Evolutionary conservation across 2,797 vertebrate genomes (phyloP).

Genomic region (Anas georgica): DNA sequence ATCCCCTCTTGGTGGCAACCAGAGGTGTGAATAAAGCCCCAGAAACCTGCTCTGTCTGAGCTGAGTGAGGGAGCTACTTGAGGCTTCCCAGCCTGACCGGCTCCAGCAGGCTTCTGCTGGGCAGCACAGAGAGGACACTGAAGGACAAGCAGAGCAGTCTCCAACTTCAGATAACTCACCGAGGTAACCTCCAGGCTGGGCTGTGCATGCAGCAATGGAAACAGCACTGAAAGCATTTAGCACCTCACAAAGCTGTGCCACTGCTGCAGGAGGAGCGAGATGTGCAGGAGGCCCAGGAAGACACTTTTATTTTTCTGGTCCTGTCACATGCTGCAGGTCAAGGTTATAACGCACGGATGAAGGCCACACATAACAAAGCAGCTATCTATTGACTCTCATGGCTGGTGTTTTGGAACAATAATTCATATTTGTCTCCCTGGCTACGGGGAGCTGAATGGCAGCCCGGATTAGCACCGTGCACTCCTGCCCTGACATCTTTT

Average conservation of each 20-base stretch:
- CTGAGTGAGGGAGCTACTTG: accelerated
- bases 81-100: not conserved
- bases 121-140: not conserved
- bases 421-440: not conserved
- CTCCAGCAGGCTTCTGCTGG: not conserved
- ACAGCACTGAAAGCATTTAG: accelerated
- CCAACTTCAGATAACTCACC: accelerated
- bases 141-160: not conserved
- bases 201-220: accelerated
- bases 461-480: not conserved
- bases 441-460: not conserved
- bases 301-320: not conserved
- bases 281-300: not conserved
- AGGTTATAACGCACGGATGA: not conserved
- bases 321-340: not conserved
- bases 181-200: not conserved
- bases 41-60: not conserved
- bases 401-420: slow-evolving; percentile 30
- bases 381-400: not conserved
- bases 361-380: not conserved
- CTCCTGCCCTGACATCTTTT: not conserved
- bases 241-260: accelerated
- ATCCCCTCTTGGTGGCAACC: not conserved
- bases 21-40: not conserved
- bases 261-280: accelerated